These are phyloP conservation scores for Lophotriccus pileatus DNA, from an alignment of 2,797 vertebrate genomes.

Conservation along the genomic window DNA sequence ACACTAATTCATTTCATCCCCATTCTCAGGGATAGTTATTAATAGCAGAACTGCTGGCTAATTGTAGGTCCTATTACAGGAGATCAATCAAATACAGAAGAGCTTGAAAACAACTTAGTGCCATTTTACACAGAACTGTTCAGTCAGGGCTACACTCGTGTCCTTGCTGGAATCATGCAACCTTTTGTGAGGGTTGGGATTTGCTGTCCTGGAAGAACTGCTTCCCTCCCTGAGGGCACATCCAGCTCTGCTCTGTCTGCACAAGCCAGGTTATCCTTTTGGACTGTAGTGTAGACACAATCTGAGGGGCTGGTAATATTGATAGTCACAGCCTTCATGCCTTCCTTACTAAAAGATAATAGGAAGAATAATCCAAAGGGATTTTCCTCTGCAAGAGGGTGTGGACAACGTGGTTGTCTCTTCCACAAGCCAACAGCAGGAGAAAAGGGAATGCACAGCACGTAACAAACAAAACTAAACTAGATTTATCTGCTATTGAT, in stretches of 20 bases:
- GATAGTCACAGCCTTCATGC: neutral
- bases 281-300: neutral
- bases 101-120: slow-evolving; percentile 43
- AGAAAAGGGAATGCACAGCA: neutral
- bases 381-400: neutral
- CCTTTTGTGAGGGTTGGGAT: neutral
- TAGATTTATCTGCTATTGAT: neutral
- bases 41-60: slow-evolving; percentile 75
- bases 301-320: neutral
- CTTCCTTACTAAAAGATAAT: neutral
- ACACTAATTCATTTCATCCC: slow-evolving; percentile 65
- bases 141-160: neutral
- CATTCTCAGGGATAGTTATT: slow-evolving; percentile 58
- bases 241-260: neutral
- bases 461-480: neutral
- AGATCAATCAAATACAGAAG: slow-evolving; percentile 50
- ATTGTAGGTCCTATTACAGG: slow-evolving; percentile 70
- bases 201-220: neutral
- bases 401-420: neutral
- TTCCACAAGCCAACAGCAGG: neutral
- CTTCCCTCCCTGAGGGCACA: neutral
- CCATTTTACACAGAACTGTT: slow-evolving; percentile 11
- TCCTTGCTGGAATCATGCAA: neutral
- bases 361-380: neutral
- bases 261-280: neutral